A percentile compares a stretch with the other conserved stretches of the same genome.
These are phyloP conservation scores for Nasonovia ribisnigri DNA, from an alignment of 2,888 invertebrate species.

Conservation along the genomic window DNA sequence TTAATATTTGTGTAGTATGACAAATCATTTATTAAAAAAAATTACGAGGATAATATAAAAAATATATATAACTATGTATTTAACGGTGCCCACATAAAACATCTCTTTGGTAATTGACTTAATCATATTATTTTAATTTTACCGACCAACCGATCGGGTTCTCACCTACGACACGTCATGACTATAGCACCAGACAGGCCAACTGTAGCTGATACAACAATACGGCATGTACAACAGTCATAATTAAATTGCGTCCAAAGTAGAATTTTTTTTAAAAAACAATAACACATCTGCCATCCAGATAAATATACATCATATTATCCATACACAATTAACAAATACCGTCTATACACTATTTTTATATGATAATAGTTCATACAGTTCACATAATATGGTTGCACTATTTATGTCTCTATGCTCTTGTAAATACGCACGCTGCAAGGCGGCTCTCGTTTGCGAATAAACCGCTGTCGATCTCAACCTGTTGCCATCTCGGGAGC, in stretches of 20 bases:
- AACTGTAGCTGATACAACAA: no score
- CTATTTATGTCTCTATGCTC: background rate
- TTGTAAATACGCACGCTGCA: background rate
- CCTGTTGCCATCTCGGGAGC: slow-evolving; percentile 37
- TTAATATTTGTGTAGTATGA: background rate
- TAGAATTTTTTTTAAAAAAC: no score
- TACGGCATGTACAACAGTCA: no score
- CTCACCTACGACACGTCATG: background rate
- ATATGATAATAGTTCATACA: background rate
- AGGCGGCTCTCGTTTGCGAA: background rate
- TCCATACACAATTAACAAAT: no score
- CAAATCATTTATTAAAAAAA: background rate
- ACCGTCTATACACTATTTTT: no score
- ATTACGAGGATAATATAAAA: background rate
- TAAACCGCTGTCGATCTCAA: background rate
- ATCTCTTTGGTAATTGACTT: background rate
- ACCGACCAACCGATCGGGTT: background rate
- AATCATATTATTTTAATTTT: background rate
- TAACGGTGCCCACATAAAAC: background rate
- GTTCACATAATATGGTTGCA: background rate
- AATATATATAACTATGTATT: background rate
- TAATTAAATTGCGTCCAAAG: background rate
- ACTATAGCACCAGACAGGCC: background rate
- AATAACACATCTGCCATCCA: no score
- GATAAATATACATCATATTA: no score